Evolutionary conservation across 2,113 vertebrate genomes (phyloP).

Genomic region (Nymphicus hollandicus): DNA sequence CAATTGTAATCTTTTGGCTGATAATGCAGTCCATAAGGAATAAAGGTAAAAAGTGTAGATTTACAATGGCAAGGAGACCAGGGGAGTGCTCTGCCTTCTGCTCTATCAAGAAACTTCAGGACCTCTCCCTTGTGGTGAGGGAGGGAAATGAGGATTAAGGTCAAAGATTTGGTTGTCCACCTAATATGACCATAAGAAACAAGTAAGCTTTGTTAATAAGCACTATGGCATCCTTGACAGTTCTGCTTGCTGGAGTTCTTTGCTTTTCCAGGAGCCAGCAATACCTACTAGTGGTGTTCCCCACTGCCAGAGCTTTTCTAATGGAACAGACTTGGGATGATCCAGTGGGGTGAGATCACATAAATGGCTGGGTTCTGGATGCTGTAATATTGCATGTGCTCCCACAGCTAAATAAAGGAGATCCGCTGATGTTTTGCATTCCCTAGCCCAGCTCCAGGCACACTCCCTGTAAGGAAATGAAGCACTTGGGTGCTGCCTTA

Average conservation of each 20-base stretch:
- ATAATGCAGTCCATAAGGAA: not conserved
- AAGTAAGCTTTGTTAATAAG: not conserved
- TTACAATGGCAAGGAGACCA: not conserved
- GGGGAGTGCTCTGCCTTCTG: not conserved
- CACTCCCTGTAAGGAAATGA: not conserved
- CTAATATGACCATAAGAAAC: not conserved
- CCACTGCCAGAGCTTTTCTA: not conserved
- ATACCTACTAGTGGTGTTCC: not conserved
- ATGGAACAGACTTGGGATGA: not conserved
- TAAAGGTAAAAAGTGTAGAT: not conserved
- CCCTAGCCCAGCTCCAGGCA: not conserved
- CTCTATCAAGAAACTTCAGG: not conserved
- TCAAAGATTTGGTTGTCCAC: not conserved
- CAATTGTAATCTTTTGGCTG: not conserved
- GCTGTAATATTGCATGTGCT: not conserved
- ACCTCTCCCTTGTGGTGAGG: not conserved
- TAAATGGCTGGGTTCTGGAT: not conserved
- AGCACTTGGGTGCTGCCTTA: not conserved
- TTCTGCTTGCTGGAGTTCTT: not conserved
- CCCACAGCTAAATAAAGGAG: not conserved
- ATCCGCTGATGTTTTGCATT: not conserved
- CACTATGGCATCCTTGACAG: not conserved
- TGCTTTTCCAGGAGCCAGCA: not conserved
- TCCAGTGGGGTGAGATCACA: not conserved
- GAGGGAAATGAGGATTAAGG: not conserved